Evolutionary conservation across 2,888 invertebrate species (phyloP).

Genomic region (Drosophila kuntzei): DNA sequence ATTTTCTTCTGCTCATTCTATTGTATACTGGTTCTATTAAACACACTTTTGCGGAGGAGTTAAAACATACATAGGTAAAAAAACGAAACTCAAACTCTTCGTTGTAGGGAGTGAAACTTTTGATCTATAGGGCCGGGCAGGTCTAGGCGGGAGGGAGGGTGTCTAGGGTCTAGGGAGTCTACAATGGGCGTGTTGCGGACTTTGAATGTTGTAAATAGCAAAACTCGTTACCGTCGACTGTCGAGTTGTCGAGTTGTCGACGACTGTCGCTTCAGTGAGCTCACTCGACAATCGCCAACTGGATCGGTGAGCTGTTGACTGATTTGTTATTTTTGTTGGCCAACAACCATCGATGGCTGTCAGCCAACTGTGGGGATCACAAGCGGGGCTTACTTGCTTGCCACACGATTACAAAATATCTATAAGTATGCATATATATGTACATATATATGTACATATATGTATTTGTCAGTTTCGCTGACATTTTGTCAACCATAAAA

Average conservation of each 20-base stretch:
- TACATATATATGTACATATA: constrained; percentile 1
- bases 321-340: constrained; percentile 67
- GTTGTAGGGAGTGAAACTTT: constrained; percentile 10
- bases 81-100: not conserved
- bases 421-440: constrained; percentile 29
- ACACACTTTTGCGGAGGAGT: constrained; percentile 48
- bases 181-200: constrained; percentile 6
- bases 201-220: constrained; percentile 31
- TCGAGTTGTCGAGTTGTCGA: constrained; percentile 24
- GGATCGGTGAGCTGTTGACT: constrained; percentile 61
- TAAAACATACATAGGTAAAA: too few species aligned
- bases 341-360: constrained; percentile 50
- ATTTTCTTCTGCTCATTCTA: not conserved
- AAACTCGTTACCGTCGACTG: constrained; percentile 26
- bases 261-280: constrained; percentile 60
- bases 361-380: constrained; percentile 51
- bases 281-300: constrained; percentile 43
- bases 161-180: constrained; percentile 21
- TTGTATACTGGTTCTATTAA: constrained; percentile 19
- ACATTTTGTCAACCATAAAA: constrained; percentile 74
- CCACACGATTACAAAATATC: constrained; percentile 63
- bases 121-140: constrained; percentile 5
- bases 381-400: constrained; percentile 44
- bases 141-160: constrained; percentile 4
- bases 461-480: constrained; percentile 48